Evolutionary conservation across 2,113 vertebrate species (phyloP), one percentile per base, ranked within the genome.

Genomic region (Tauraco erythrolophus): DNA sequence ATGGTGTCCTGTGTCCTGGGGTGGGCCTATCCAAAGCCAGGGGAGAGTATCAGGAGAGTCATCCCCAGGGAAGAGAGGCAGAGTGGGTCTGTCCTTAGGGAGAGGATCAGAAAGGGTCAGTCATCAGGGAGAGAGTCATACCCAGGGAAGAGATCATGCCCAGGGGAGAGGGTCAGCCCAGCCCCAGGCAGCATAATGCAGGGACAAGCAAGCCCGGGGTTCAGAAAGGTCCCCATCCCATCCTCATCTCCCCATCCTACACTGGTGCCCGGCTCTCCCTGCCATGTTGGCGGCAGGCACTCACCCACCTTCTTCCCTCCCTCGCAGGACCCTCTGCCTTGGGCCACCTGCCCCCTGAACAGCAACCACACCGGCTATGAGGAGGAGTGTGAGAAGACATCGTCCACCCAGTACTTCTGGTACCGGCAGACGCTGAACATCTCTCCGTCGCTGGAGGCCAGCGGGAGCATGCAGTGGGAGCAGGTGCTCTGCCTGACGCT

Each of bases 401-500:
- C 99, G 0, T 87, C 99, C n/a, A 99, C 99, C 2, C 98, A 99
- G 96, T 99, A 99, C 94, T 99, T 99, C 97, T 99, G 99, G 98
- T 99, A 99, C 97, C 97, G 99, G 28, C 98, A 99, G 92, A 99
- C 99, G 3, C 98, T 99, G 77, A 98, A 99, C 97, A 99, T 99
- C 96, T 98, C 99, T 0, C 84, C 99, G 0, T 99, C 99, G 15
- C 99, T 99, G 77, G 97, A 99, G 57, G 98, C 97, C n/a, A 97
- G 83, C 1, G 99, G 99, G 7, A 92, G 95, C 7, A 8, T 99
- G 65, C 99, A 99, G 81, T 98, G 97, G 94, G 99, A 99, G 61
- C 99, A 98, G 77, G 99, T 97, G 0, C 96, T 99, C 74, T 99
- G 99, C 91, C 98, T 99, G 22, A 35, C 98, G 19, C 98, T 99